Evolutionary conservation across 2,888 invertebrate genomes (phyloP), one percentile per base, ranked within the genome.

Genomic region (Melipona bicolor): DNA sequence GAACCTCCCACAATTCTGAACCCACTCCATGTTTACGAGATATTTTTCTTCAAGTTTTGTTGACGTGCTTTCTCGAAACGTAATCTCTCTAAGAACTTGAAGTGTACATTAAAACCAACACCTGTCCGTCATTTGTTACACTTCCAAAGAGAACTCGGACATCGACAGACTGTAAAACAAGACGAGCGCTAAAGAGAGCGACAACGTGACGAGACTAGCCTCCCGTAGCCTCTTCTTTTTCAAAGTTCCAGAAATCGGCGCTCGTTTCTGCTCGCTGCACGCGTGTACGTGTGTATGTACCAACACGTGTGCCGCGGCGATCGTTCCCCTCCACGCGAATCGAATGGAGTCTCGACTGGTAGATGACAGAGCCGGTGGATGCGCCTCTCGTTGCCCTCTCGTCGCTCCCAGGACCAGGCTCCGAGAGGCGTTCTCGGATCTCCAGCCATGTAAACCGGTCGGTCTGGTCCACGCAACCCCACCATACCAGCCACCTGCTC

Each of bases 391-490:
- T 69, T 36, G 67, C 52, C 77, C 81, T 85, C 78, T 87, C 43
- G 43, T 88, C 83, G 82, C 86, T 74, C 89, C 71, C 87, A 77
- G 61, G 86, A 74, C 72, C 76, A 83, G 82, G 83, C 84, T 27
- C 27, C 77, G 88, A 89, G 86, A 87, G 88, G 90, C 90, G 91
- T 90, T 91, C 92, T 91, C 88, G 89, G 91, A 92, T 93, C 92
- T 84, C 87, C 81, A 90, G 90, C 92, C 92, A 90, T 91, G 90
- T 92, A 94, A 94, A 94, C 94, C 94, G 94, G 94, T 94, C 93
- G 91, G 93, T 94, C 93, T 92, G 92, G 94, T 94, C 93, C 85
- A 87, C 88, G 81, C 90, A 90, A 87, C 87, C 92, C 92, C 91
- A 87, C 91, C 91, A 88, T 79, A 67, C 75, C 89, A 92, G 90